These are phyloP conservation scores for Lithophane leautieri DNA, from an alignment of 2,888 invertebrate genomes.

Conservation along the genomic window DNA sequence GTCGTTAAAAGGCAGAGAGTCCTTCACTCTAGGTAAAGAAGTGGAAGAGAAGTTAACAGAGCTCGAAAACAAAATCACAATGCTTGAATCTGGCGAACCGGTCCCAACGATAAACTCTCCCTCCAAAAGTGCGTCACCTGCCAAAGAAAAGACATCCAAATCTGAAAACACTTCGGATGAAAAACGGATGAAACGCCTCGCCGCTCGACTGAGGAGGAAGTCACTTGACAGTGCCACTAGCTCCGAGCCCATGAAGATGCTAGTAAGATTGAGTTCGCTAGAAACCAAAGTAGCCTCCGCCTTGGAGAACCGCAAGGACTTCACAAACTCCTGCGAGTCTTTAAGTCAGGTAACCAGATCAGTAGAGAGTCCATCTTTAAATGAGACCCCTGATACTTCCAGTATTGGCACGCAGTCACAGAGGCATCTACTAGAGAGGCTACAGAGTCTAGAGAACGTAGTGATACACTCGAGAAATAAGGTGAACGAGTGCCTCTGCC, in stretches of 20 bases:
- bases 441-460: slow-evolving; percentile 91
- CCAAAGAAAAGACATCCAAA: slow-evolving; percentile 90
- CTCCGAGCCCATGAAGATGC: slow-evolving; percentile 95
- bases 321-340: slow-evolving; percentile 91
- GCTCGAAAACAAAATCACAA: slow-evolving; percentile 94
- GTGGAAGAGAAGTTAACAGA: slow-evolving; percentile 96
- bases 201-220: slow-evolving; percentile 92
- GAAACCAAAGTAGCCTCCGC: slow-evolving; percentile 94
- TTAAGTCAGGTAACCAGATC: slow-evolving; percentile 85
- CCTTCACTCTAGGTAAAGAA: slow-evolving; percentile 95
- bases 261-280: slow-evolving; percentile 93
- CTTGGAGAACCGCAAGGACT: slow-evolving; percentile 83
- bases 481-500: slow-evolving; percentile 92
- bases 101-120: slow-evolving; percentile 86
- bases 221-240: slow-evolving; percentile 95
- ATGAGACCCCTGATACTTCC: slow-evolving; percentile 77
- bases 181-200: slow-evolving; percentile 88
- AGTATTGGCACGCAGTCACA: slow-evolving; percentile 88
- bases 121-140: slow-evolving; percentile 89
- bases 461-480: slow-evolving; percentile 92
- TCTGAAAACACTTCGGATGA: slow-evolving; percentile 86
- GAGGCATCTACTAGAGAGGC: slow-evolving; percentile 90
- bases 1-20: slow-evolving; percentile 95
- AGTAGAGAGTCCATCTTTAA: slow-evolving; percentile 80
- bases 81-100: slow-evolving; percentile 90